Evolutionary conservation across 1,140 invertebrate species (phyloP), one percentile per base, ranked within the genome.

Genomic region (Drosophila jambulina): DNA sequence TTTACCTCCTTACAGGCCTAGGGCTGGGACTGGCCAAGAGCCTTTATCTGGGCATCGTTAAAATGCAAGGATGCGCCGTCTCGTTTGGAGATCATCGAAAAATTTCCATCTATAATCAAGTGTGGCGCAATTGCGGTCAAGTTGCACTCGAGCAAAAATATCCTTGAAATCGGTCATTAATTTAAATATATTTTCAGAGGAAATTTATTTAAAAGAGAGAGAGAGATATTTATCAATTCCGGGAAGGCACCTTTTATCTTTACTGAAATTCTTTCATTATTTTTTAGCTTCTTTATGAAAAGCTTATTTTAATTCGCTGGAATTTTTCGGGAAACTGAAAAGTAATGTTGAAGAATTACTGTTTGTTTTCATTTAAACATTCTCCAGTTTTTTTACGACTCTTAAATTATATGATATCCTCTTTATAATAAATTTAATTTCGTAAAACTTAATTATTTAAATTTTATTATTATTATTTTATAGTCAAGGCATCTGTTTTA

Each of bases 31-130:
- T 40, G 62, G 63, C 67, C 49, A 42, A 70, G 43, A 57, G 68
- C 49, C 63, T 64, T 71, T 49, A 74, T 63, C 78, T 72, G 71
- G 80, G 72, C 67, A 63, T 57, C 27, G 23, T 48, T 10, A 4
- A 61, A 72, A 25, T 77, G 67, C 38, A 19, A 27, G 25, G 40
- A 27, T 36, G 32, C 36, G 12, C n/a, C 12, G 10, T 19, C 5
- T 71, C 29, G 8, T 7, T 23, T n/a, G 7, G 15, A 48, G 67
- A 70, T 70, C 42, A 42, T 12, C 42, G 51, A 49, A 40, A 49
- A 34, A 64, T 64, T 64, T 60, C 38, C 19, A 40, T 43, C 17
- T 40, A 25, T 19, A 67, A 61, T 53, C 58, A 25, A 49, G 65
- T 36, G 45, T 49, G 62, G 38, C 61, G 61, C 61, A 36, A 51